Percentiles rank a stretch among this genome's conserved stretches.
Conservation (phyloP, 2,888 invertebrate species). For the Drosophila kanekoi region DNA sequence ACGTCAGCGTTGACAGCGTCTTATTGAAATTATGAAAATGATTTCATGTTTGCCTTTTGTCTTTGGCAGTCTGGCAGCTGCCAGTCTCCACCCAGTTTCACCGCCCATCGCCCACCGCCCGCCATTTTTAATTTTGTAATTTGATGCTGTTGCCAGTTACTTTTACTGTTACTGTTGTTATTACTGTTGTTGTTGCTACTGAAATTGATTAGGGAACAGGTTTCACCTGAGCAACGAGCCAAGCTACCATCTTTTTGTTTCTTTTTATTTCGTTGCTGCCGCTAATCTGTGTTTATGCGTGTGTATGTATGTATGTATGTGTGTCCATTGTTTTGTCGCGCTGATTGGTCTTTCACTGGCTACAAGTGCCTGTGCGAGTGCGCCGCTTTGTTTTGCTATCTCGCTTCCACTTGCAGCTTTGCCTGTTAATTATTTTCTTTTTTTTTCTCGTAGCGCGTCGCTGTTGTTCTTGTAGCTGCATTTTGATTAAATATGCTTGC, state of each 20-base stretch:
- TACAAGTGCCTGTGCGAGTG: constrained; percentile 42
- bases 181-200: constrained; percentile 36
- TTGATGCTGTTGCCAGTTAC: constrained; percentile 70
- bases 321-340: constrained; percentile 75
- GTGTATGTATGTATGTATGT: constrained; percentile 30
- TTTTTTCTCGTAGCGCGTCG: constrained; percentile 66
- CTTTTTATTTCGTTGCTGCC: constrained; percentile 6
- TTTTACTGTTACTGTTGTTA: constrained; percentile 23
- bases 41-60: constrained; percentile 61
- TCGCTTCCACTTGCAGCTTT: constrained; percentile 39
- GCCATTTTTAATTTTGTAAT: constrained; percentile 84
- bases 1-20: constrained; percentile 72
- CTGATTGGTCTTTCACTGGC: constrained; percentile 74
- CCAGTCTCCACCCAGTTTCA: not conserved
- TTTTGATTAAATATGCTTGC: constrained; percentile 65
- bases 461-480: constrained; percentile 22
- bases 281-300: constrained; percentile 16
- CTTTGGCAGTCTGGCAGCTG: constrained; percentile 28
- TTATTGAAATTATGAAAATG: constrained; percentile 81
- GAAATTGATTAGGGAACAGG: constrained; percentile 69
- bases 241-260: constrained; percentile 13
- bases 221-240: constrained; percentile 63
- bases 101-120: constrained; percentile 10
- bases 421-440: constrained; percentile 77
- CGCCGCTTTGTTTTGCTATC: constrained; percentile 41